Evolutionary conservation across 2,113 vertebrate species (phyloP).

Genomic region (Gallinago undulata): DNA sequence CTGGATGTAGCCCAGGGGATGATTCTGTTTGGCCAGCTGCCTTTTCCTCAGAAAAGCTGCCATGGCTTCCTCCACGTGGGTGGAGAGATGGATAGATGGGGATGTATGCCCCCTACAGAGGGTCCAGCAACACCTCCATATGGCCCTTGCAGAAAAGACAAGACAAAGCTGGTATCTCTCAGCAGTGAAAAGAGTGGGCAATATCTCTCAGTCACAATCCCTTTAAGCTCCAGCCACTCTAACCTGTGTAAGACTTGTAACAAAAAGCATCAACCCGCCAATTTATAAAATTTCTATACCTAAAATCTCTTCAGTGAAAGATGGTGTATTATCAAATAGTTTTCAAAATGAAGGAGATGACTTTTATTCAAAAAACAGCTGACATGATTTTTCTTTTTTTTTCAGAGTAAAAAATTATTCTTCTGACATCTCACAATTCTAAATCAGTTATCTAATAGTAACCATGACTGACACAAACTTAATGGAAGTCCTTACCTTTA

Average conservation of each 20-base stretch:
- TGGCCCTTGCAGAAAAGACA: not conserved
- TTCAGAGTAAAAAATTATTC: not conserved
- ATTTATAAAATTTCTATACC: not conserved
- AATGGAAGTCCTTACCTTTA: not conserved
- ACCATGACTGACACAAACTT: not conserved
- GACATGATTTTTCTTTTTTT: not conserved
- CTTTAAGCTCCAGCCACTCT: not conserved
- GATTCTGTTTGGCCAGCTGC: constrained; percentile 25
- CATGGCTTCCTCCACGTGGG: not conserved
- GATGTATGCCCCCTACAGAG: not conserved
- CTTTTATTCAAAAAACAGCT: not conserved
- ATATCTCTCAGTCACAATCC: not conserved
- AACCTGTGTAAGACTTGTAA: not conserved
- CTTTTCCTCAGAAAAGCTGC: not conserved
- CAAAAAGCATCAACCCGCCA: not conserved
- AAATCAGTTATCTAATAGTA: not conserved
- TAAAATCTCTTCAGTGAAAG: not conserved
- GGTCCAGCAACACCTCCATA: constrained; percentile 22
- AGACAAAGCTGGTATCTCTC: not conserved
- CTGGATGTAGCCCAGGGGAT: constrained; percentile 31
- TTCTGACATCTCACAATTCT: not conserved
- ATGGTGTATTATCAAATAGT: not conserved
- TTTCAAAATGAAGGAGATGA: not conserved
- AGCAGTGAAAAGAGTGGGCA: not conserved
- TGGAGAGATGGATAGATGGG: not conserved